Base-by-base conservation (phyloP, 2,113 vertebrate species). In the Salminus brasiliensis region DNA sequence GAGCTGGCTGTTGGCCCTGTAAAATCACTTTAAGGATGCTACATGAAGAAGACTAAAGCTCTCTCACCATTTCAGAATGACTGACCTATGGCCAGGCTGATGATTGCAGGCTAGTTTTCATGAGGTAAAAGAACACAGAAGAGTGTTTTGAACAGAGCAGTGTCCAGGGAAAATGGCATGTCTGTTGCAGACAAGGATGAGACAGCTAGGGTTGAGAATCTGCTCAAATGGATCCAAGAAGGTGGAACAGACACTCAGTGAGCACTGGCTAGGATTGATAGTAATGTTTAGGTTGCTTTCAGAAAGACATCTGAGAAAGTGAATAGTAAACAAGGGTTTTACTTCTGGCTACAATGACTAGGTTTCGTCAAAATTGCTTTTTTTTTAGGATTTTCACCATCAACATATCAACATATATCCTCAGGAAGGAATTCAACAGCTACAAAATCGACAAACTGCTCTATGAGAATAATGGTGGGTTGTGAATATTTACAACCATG, bases 1-100 rank as follows among this genome's bases (percentile, higher is more conserved):
- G n/a, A 57, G 39, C 49, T 6, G 15, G 75, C 36, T 67, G 55
- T 57, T 52, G 49, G 63, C 75, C 53, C 49, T 43, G 30, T 53
- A 27, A 67, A 18, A 49, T 41, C 34, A 11, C 36, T 68, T 78
- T 21, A 45, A 59, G 34, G 29, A 57, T 45, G n/a, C 47, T 60
- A 76, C 47, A 76, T 34, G 15, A 25, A 59, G 3, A 16, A 60
- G 16, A 30, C 30, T 29, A 30, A 45, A 77, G 29, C 34, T 69
- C 18, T 34, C 27, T 60, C 52, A n/a, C 10, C 3, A 41, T 67
- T 59, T 57, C 41, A 49, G 63, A 57, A 57, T 41, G 67, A 68
- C 25, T 57, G 49, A 23, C n/a, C 2, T 76, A 32, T 23, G 55
- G 21, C 30, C 29, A 60, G 15, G 25, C 9, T 63, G 15, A 27